These are phyloP conservation scores for Eilema depressum DNA, from an alignment of 2,888 invertebrate genomes.

Conservation along the genomic window DNA sequence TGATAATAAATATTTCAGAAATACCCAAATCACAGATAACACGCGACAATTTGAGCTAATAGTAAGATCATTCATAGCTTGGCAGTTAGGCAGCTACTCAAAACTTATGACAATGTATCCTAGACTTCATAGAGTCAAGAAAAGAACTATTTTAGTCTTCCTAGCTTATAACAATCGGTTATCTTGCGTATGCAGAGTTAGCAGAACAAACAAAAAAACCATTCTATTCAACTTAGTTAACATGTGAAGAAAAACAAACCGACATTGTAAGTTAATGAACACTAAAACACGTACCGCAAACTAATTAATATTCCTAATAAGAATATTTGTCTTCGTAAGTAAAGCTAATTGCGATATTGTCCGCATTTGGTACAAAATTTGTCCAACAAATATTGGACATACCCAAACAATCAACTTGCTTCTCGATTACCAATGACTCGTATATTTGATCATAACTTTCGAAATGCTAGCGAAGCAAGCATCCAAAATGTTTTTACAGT, in stretches of 20 bases:
- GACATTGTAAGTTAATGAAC: conserved; percentile 18
- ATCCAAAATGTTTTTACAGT: conserved; percentile 11
- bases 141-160: not conserved
- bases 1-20: not conserved
- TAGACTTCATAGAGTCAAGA: not conserved
- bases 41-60: not conserved
- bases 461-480: conserved; percentile 12
- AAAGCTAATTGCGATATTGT: conserved; percentile 48
- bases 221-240: not conserved
- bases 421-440: conserved; percentile 15
- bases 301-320: conserved; percentile 30
- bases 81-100: not conserved
- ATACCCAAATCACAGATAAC: not conserved
- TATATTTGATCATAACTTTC: conserved; percentile 21
- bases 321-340: conserved; percentile 36
- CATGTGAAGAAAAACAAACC: conserved; percentile 5
- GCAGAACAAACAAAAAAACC: conserved; percentile 12
- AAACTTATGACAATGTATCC: not conserved
- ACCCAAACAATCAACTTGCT: conserved; percentile 16
- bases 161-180: not conserved
- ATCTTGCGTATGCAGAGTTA: not conserved
- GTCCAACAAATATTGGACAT: conserved; percentile 21
- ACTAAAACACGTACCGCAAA: conserved; percentile 30
- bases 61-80: not conserved
- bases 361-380: conserved; percentile 37